phyloP scores from a whole-genome alignment of 2,113 vertebrate species.

The Prionailurus viverrinus region DNA sequence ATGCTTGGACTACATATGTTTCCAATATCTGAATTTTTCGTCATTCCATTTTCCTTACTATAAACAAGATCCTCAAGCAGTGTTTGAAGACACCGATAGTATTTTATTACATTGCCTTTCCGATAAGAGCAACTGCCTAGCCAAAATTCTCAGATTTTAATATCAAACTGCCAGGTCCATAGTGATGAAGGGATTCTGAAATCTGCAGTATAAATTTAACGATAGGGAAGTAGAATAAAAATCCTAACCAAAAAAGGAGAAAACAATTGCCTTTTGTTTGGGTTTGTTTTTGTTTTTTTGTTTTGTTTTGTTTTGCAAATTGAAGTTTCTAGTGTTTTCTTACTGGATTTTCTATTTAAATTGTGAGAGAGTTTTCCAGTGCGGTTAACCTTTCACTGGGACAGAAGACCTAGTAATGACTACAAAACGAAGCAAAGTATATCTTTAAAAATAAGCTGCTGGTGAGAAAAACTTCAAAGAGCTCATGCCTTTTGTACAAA shows the following conservation, averaged over 20 bases:
- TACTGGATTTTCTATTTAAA: background rate
- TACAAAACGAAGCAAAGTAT: background rate
- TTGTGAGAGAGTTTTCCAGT: constrained; percentile 15
- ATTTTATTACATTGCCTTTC: background rate
- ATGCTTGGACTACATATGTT: background rate
- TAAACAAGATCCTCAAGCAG: background rate
- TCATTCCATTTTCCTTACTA: background rate
- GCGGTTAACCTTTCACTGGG: background rate
- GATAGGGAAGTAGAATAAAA: background rate
- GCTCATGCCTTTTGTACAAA: background rate
- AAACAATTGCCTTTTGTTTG: background rate
- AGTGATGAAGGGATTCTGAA: constrained; percentile 33
- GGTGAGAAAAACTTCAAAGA: background rate
- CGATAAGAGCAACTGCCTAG: background rate
- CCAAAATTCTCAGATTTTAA: background rate
- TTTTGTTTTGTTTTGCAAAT: background rate
- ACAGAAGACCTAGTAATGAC: constrained; percentile 8
- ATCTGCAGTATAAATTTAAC: background rate
- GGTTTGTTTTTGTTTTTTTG: too few relatives aligned
- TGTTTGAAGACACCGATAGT: constrained; percentile 1
- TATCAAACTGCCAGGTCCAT: background rate
- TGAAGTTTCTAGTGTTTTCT: constrained; percentile 16
- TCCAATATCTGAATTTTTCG: constrained; percentile 6
- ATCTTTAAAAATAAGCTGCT: constrained; percentile 28
- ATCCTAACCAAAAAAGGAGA: constrained; percentile 4